Base-by-base conservation (phyloP, 2,797 vertebrate genomes). In the Melanotaenia nigrans region DNA sequence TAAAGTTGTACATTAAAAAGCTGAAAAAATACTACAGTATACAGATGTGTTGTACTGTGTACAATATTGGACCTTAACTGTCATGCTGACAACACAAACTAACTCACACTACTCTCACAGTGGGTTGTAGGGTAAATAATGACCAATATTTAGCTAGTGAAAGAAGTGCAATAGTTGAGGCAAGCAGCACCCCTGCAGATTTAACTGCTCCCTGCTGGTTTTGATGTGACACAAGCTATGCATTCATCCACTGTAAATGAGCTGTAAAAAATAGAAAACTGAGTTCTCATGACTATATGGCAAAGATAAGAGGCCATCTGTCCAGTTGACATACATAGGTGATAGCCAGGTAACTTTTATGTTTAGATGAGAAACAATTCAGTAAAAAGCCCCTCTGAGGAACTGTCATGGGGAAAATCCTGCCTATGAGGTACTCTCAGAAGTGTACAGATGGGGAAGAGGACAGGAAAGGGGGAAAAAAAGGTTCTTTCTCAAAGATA, bases 401-500 rank as follows among this genome's bases (percentile, higher is more conserved):
- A 54, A 65, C 40, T 55, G 13, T 56, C 53, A 73, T 72, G 25
- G 71, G 61, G 69, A 69, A 76, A 84, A 60, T 33, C 1, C 35
- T 35, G 63, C 68, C 69, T 62, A 45, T 84, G 73, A 82, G 77
- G 47, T 66, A 72, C 82, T 86, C 62, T 85, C 56, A 82, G 71
- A 81, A 77, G 75, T 85, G 51, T 76, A 75, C 66, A 77, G 65
- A 87, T 1, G 8, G 18, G 20, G 71, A 79, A 82, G 49, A 51
- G 56, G 67, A 78, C 79, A 61, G 38, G 11, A 45, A 11, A 5
- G 32, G 18, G 24, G 11, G 3, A 14, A 40, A 40, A 70, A 58
- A 72, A 22, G 73, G 84, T 86, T 71, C 74, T 59, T 71, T 74
- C 68, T 81, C 75, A 90, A 90, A 93, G 84, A 91, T 87, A 79